Evolutionary conservation across 2,888 invertebrate genomes (phyloP).

Genomic region (Amphimallon solstitiale): DNA sequence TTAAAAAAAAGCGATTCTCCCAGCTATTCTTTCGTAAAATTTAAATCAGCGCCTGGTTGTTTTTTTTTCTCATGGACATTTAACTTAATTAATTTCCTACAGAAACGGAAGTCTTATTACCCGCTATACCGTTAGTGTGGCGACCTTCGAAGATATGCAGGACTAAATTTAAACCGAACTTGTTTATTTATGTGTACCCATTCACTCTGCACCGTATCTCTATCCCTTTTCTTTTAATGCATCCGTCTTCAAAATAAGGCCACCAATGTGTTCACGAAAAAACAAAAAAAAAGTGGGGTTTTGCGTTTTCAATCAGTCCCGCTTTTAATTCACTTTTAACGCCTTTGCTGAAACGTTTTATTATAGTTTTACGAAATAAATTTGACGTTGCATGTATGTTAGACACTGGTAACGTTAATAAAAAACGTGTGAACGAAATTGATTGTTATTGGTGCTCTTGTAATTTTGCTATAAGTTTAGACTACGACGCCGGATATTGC

Average conservation of each 20-base stretch:
- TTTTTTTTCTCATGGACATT: neutral
- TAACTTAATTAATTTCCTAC: neutral
- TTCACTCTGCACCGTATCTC: conserved; percentile 21
- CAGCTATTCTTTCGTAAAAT: too few relatives aligned
- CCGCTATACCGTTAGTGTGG: neutral
- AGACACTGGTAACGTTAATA: too few relatives aligned
- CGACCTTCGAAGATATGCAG: conserved; percentile 37
- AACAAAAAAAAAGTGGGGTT: neutral
- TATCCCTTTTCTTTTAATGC: conserved; percentile 1
- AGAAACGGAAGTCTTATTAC: neutral
- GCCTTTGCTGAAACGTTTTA: too few relatives aligned
- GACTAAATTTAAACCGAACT: conserved; percentile 36
- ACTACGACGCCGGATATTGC: too few relatives aligned
- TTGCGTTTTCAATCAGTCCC: conserved; percentile 5
- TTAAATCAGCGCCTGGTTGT: neutral
- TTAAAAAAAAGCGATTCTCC: too few relatives aligned
- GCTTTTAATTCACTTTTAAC: neutral
- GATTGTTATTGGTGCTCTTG: too few relatives aligned
- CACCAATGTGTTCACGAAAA: neutral
- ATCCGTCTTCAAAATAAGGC: neutral
- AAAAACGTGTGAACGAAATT: too few relatives aligned
- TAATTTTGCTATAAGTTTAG: too few relatives aligned
- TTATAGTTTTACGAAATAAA: too few relatives aligned
- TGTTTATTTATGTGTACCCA: conserved; percentile 26
- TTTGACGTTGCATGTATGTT: too few relatives aligned